Evolutionary conservation across 2,113 vertebrate species (phyloP).

Genomic region (Stigmatopora argus): DNA sequence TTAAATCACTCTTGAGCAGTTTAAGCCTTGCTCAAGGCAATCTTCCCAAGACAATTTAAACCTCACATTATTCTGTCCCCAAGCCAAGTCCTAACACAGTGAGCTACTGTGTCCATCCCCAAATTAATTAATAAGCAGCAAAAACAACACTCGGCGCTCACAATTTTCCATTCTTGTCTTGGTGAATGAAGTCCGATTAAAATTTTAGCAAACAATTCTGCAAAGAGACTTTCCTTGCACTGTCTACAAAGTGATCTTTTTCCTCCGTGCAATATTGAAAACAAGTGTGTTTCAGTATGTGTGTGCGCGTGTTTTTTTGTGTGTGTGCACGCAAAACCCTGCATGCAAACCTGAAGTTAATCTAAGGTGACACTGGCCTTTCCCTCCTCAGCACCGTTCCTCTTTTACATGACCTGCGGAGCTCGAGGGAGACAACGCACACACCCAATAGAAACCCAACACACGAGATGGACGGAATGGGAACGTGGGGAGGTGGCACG

Average conservation of each 20-base stretch:
- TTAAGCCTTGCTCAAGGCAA: background rate
- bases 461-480: constrained; percentile 1
- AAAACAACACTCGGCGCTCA: background rate
- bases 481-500: constrained; percentile 8
- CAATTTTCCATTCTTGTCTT: background rate
- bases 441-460: constrained; percentile 1
- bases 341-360: constrained; percentile 43
- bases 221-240: constrained; percentile 2
- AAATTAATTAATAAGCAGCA: background rate
- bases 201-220: background rate
- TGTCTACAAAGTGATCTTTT: background rate
- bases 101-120: background rate
- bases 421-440: constrained; percentile 12
- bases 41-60: background rate
- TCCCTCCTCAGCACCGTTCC: constrained; percentile 26
- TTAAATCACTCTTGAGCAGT: background rate
- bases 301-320: constrained; percentile 30
- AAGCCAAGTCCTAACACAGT: background rate
- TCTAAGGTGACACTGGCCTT: constrained; percentile 53
- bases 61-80: background rate
- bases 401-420: constrained; percentile 34
- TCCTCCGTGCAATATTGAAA: background rate
- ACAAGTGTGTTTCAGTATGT: constrained; percentile 27
- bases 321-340: constrained; percentile 17
- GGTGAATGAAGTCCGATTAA: background rate